phyloP scores from a whole-genome alignment of 2,113 vertebrate species.

The Orientallactaga bullata region DNA sequence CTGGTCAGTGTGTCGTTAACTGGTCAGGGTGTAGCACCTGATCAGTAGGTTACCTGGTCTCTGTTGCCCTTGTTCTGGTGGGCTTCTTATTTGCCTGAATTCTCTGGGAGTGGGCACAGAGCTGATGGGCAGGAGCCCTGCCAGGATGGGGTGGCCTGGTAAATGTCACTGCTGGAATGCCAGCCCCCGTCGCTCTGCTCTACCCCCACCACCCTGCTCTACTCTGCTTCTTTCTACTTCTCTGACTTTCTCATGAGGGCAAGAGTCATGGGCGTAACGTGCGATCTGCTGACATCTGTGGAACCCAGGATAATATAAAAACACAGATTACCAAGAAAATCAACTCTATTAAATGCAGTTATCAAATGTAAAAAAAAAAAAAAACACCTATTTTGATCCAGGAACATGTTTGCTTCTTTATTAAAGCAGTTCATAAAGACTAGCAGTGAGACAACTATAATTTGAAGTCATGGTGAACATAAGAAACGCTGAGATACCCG shows the following conservation, averaged over 20 bases:
- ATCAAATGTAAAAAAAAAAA: background rate
- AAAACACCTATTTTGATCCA: background rate
- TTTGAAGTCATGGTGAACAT: background rate
- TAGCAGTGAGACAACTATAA: background rate
- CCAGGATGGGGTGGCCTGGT: accelerated
- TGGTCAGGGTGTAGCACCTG: background rate
- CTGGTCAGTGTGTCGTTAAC: no score
- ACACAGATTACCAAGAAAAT: background rate
- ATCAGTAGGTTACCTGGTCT: background rate
- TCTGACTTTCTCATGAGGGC: background rate
- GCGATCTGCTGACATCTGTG: no score
- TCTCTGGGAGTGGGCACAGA: background rate
- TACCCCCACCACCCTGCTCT: accelerated
- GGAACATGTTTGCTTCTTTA: background rate
- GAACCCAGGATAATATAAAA: background rate
- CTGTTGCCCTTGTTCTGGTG: background rate
- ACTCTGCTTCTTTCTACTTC: background rate
- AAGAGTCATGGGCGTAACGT: background rate
- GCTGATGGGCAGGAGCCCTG: accelerated
- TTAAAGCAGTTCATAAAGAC: background rate
- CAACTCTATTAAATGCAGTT: background rate
- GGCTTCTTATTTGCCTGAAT: background rate
- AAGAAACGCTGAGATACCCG: accelerated
- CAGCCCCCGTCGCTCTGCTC: no score
- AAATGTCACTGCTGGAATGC: accelerated